A percentile compares a stretch with the other conserved stretches of the same genome.
Conservation (phyloP, 2,797 vertebrate genomes). For the Sebastes nivosus region DNA sequence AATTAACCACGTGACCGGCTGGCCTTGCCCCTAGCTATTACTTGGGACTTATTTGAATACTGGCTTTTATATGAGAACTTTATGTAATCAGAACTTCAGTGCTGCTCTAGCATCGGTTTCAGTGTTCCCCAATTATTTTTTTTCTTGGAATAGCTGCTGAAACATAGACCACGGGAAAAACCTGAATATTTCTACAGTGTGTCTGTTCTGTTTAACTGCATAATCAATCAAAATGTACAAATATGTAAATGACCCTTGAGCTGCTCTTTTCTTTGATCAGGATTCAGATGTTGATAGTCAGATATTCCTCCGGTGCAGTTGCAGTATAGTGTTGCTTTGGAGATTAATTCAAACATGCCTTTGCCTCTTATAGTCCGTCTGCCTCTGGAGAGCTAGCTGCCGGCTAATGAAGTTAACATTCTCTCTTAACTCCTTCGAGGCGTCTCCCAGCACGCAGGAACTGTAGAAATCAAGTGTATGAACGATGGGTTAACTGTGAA, state of each 20-base stretch:
- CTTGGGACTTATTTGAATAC: no score
- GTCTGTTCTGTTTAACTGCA: neutral
- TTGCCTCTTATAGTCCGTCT: neutral
- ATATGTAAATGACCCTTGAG: neutral
- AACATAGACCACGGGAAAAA: neutral
- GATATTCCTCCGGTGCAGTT: neutral
- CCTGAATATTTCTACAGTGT: neutral
- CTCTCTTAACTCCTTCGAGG: slow-evolving; percentile 9
- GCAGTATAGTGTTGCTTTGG: neutral
- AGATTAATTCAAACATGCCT: slow-evolving; percentile 29
- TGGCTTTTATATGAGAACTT: no score
- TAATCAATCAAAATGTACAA: neutral
- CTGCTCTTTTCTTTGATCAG: neutral
- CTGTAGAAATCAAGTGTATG: neutral
- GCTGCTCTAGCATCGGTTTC: neutral
- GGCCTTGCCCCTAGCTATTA: no score
- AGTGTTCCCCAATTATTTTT: neutral
- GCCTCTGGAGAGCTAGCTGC: slow-evolving; percentile 7
- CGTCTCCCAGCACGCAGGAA: neutral
- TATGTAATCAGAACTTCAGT: neutral
- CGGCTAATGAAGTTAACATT: slow-evolving; percentile 16
- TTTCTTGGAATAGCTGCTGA: neutral
- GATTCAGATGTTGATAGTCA: slow-evolving; percentile 7
- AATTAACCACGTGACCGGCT: no score
- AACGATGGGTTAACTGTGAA: neutral